Evolutionary conservation across 2,797 vertebrate species (phyloP).

Genomic region (Bradypodion ventrale): DNA sequence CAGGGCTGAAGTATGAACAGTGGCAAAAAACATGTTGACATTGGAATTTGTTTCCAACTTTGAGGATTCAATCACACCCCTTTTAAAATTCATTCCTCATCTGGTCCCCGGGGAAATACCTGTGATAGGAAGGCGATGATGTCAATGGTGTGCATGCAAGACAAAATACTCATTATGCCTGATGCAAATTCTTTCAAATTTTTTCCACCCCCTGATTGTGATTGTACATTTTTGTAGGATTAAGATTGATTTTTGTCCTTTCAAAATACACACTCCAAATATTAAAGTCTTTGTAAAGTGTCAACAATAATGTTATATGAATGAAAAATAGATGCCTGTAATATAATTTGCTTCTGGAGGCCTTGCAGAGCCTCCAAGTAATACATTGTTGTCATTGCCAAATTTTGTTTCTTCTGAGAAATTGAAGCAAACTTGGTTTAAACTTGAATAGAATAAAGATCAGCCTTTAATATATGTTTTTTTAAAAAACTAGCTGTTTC

Average conservation of each 20-base stretch:
- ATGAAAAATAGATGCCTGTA: neutral
- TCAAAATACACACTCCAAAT: neutral
- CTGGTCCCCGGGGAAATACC: conserved; percentile 27
- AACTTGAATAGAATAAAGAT: neutral
- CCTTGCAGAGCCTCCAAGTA: neutral
- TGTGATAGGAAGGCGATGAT: conserved; percentile 22
- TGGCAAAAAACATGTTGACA: conserved; percentile 21
- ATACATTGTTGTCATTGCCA: conserved; percentile 5
- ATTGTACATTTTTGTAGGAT: conserved; percentile 1
- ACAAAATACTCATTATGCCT: neutral
- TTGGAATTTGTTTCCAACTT: conserved; percentile 16
- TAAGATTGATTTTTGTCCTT: conserved; percentile 23
- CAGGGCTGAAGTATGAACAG: neutral
- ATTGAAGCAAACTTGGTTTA: neutral
- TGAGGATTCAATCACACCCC: neutral
- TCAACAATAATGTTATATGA: accelerated
- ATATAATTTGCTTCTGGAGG: conserved; percentile 21
- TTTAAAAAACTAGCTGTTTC: neutral
- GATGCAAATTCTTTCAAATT: neutral
- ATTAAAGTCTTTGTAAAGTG: neutral
- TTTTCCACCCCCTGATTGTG: conserved; percentile 14
- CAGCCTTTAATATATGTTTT: neutral
- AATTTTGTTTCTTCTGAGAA: conserved; percentile 26
- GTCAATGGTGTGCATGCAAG: neutral
- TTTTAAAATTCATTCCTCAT: conserved; percentile 12